These are phyloP conservation scores for Aphaenogaster ashmeadi DNA, from an alignment of 1,140 invertebrate species.

Conservation along the genomic window DNA sequence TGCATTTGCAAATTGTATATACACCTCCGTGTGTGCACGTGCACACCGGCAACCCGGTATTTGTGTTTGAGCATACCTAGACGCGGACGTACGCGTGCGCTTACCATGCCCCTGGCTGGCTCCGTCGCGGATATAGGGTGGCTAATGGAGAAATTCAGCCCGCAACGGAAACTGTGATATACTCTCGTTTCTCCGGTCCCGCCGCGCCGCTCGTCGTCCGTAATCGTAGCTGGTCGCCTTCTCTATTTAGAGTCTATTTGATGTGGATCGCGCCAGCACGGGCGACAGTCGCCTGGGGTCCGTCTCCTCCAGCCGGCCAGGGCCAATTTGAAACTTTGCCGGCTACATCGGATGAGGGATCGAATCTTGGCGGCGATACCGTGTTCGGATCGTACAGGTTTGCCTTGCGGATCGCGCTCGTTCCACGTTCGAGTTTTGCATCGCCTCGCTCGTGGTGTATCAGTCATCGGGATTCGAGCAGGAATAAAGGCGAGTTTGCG, in stretches of 20 bases:
- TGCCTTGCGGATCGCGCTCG: conserved; percentile 25
- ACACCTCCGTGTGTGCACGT: conserved; percentile 33
- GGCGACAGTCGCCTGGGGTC: conserved; percentile 46
- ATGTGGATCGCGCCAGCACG: conserved; percentile 68
- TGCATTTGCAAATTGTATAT: conserved; percentile 63
- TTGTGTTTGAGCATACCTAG: conserved; percentile 39
- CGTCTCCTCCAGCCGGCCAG: conserved; percentile 51
- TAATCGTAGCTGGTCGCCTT: conserved; percentile 57
- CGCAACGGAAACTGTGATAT: conserved; percentile 77
- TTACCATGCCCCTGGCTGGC: neutral
- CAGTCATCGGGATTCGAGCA: conserved; percentile 20
- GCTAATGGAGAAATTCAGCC: conserved; percentile 80
- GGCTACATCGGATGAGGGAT: conserved; percentile 47
- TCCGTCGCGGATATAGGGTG: conserved; percentile 65
- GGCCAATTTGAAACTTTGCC: conserved; percentile 75
- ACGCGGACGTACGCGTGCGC: conserved; percentile 41
- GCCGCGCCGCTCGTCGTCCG: neutral
- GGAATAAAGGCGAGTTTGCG: neutral
- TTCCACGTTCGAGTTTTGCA: conserved; percentile 15
- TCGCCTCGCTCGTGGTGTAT: neutral
- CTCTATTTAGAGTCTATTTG: conserved; percentile 77
- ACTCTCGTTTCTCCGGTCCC: conserved; percentile 18
- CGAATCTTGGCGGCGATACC: conserved; percentile 68
- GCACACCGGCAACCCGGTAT: conserved; percentile 9
- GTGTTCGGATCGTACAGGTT: conserved; percentile 20